Evolutionary conservation across 2,888 invertebrate species (phyloP).

Genomic region (Tachystola acroxantha): DNA sequence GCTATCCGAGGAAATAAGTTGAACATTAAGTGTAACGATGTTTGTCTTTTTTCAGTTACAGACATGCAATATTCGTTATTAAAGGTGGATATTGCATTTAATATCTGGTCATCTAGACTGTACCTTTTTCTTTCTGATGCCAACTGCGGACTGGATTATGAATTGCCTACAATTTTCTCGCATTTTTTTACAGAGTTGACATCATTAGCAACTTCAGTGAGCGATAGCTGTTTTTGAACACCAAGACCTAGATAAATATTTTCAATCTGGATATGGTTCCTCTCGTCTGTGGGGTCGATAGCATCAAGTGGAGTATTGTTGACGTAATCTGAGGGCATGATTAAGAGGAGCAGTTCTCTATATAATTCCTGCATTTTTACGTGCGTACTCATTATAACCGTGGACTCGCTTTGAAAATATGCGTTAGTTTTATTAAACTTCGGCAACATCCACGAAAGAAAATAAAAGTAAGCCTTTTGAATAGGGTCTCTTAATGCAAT

Average conservation of each 20-base stretch:
- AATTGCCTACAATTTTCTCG: too few relatives aligned
- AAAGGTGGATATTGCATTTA: too few relatives aligned
- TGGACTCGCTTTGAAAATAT: slow-evolving; percentile 4
- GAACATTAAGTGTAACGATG: too few relatives aligned
- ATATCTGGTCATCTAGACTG: too few relatives aligned
- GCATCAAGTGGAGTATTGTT: not conserved
- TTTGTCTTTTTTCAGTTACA: too few relatives aligned
- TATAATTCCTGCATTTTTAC: slow-evolving; percentile 3
- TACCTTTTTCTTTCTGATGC: too few relatives aligned
- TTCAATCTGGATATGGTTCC: not conserved
- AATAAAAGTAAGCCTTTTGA: too few relatives aligned
- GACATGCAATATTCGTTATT: too few relatives aligned
- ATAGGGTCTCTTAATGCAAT: too few relatives aligned
- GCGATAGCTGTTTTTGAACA: not conserved
- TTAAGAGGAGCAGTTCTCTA: slow-evolving; percentile 1
- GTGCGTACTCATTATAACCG: not conserved
- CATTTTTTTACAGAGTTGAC: not conserved
- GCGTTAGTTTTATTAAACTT: slow-evolving; percentile 1
- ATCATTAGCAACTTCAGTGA: not conserved
- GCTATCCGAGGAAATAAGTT: too few relatives aligned
- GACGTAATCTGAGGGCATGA: not conserved
- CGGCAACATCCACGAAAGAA: too few relatives aligned
- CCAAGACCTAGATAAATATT: slow-evolving; percentile 3
- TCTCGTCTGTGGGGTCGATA: slow-evolving; percentile 1
- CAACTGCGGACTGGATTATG: too few relatives aligned